Percentiles rank a stretch among this genome's conserved stretches.
These are phyloP conservation scores for Neopelma chrysocephalum DNA, from an alignment of 2,797 vertebrate species.

Conservation along the genomic window DNA sequence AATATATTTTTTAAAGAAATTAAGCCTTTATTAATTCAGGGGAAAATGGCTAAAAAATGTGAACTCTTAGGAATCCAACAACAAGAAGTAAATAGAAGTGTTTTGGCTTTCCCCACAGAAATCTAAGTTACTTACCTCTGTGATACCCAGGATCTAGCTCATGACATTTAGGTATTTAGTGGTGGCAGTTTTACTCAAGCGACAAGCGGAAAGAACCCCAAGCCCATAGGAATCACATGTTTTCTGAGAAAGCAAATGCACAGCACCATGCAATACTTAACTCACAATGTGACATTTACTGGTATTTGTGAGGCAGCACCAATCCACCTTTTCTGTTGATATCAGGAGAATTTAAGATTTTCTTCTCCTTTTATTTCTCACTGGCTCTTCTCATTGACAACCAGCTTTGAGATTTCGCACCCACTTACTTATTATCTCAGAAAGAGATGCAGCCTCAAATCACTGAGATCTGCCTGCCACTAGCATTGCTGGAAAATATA, in stretches of 20 bases:
- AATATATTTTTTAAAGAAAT: not conserved
- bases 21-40: not conserved
- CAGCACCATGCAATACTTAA: not conserved
- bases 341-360: not conserved
- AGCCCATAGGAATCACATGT: not conserved
- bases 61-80: not conserved
- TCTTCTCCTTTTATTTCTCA: not conserved
- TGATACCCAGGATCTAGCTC: not conserved
- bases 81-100: not conserved
- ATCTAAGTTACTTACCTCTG: not conserved
- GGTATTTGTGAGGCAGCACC: not conserved
- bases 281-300: not conserved
- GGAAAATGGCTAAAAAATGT: not conserved
- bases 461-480: conserved; percentile 6
- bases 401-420: not conserved
- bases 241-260: not conserved
- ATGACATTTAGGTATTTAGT: not conserved
- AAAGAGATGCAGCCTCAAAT: not conserved
- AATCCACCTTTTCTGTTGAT: not conserved
- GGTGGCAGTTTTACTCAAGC: not conserved
- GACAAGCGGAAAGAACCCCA: not conserved
- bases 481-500: not conserved
- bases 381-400: not conserved
- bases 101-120: not conserved
- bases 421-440: conserved; percentile 1